These are phyloP conservation scores for Harpagoxenus sublaevis DNA, from an alignment of 2,888 invertebrate genomes.

Conservation along the genomic window DNA sequence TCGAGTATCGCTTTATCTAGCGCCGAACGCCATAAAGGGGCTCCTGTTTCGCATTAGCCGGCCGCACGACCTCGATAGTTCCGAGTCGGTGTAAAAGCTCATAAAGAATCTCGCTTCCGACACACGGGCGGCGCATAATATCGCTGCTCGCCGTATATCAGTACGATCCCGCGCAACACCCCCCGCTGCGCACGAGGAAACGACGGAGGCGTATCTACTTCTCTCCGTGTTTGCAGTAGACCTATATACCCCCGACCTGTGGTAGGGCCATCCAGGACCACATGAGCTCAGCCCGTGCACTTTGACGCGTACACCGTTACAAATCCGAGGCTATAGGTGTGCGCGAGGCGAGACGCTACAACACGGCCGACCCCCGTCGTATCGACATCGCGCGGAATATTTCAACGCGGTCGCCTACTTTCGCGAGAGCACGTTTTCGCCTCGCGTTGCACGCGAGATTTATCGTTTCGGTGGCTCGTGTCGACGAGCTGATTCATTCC, in stretches of 20 bases:
- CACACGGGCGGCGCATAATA: conserved; percentile 74
- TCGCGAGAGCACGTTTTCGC: conserved; percentile 29
- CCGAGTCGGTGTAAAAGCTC: conserved; percentile 66
- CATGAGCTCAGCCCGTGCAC: conserved; percentile 9
- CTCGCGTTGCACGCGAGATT: conserved; percentile 38
- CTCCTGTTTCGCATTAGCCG: conserved; percentile 36
- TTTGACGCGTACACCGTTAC: background rate
- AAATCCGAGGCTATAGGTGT: background rate
- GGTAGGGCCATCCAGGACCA: background rate
- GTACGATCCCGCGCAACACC: conserved; percentile 52
- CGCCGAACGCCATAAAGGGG: conserved; percentile 13
- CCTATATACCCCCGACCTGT: conserved; percentile 20
- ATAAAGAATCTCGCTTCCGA: conserved; percentile 76
- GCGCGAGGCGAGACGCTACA: background rate
- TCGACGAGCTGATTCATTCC: conserved; percentile 20
- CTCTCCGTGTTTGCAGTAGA: conserved; percentile 10
- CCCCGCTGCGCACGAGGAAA: conserved; percentile 48
- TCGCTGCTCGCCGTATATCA: conserved; percentile 78
- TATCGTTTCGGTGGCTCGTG: conserved; percentile 28
- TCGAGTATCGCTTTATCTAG: conserved; percentile 28
- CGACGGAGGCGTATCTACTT: conserved; percentile 26
- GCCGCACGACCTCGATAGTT: conserved; percentile 42
- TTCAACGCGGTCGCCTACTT: conserved; percentile 35
- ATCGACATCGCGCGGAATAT: conserved; percentile 39
- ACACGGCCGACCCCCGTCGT: background rate